Percentiles rank a stretch among this genome's conserved stretches.
Evolutionary conservation across 1,140 invertebrate species (phyloP).

Genomic region (Lepeophtheirus salmonis): DNA sequence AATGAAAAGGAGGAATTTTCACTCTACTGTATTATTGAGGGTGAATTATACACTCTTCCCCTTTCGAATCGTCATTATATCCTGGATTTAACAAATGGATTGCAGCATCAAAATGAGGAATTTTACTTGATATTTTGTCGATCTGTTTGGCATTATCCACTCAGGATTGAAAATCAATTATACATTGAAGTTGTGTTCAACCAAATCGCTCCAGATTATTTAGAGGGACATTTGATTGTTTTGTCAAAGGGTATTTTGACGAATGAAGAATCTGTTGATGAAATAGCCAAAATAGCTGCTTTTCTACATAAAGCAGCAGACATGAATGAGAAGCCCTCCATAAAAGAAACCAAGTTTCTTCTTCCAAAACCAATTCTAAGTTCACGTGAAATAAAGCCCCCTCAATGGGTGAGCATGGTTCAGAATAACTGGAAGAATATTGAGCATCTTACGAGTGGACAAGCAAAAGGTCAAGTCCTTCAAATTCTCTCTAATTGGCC

Average conservation of each 20-base stretch:
- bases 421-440: conserved; percentile 55
- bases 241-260: conserved; percentile 51
- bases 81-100: conserved; percentile 69
- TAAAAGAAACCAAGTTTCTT: conserved; percentile 71
- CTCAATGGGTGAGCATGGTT: conserved; percentile 73
- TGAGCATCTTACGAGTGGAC: conserved; percentile 32
- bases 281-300: conserved; percentile 72
- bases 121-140: conserved; percentile 87
- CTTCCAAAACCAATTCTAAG: conserved; percentile 69
- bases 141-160: conserved; percentile 92
- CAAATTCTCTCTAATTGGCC: conserved; percentile 73
- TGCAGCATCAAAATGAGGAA: conserved; percentile 4
- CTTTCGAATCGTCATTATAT: conserved; percentile 89
- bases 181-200: conserved; percentile 94
- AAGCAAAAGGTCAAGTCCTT: conserved; percentile 43
- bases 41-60: conserved; percentile 84
- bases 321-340: conserved; percentile 57
- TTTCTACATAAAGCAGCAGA: conserved; percentile 74
- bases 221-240: conserved; percentile 77
- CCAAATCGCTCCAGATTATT: conserved; percentile 87
- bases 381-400: conserved; percentile 58
- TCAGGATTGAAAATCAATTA: conserved; percentile 63
- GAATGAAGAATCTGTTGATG: conserved; percentile 52
- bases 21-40: conserved; percentile 86
- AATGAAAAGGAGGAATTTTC: conserved; percentile 63